Evolutionary conservation across 1,140 invertebrate species (phyloP).

Genomic region (Gonatopus flavifemur): DNA sequence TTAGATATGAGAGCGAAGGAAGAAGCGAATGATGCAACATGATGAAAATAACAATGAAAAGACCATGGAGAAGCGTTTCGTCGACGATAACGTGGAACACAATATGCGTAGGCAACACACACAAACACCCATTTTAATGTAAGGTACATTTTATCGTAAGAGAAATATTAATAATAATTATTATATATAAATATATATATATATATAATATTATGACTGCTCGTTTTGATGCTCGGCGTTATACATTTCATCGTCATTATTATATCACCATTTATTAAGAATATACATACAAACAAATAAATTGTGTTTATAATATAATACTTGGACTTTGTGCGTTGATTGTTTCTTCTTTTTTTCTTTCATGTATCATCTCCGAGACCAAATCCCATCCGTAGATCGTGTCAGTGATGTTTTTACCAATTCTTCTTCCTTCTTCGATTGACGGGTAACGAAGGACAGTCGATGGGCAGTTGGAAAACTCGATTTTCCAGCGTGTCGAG

Average conservation of each 20-base stretch:
- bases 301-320: constrained; percentile 57
- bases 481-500: no score
- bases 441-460: no score
- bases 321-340: no score
- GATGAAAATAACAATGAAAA: constrained; percentile 26
- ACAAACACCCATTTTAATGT: constrained; percentile 48
- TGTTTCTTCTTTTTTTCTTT: no score
- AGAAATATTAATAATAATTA: constrained; percentile 53
- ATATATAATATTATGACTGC: no score
- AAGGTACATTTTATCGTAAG: constrained; percentile 43
- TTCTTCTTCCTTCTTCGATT: no score
- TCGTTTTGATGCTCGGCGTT: constrained; percentile 56
- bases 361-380: no score
- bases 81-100: constrained; percentile 47
- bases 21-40: constrained; percentile 18
- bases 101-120: constrained; percentile 51
- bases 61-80: constrained; percentile 38
- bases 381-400: no score
- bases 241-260: constrained; percentile 58
- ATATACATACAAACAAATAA: constrained; percentile 56
- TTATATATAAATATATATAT: no score
- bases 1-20: constrained; percentile 20
- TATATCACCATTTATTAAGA: constrained; percentile 56
- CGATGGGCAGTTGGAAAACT: no score
- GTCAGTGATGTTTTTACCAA: no score